A percentile compares a stretch with the other conserved stretches of the same genome.
Evolutionary conservation across 2,113 vertebrate species (phyloP).

Genomic region (Sylvietta virens): DNA sequence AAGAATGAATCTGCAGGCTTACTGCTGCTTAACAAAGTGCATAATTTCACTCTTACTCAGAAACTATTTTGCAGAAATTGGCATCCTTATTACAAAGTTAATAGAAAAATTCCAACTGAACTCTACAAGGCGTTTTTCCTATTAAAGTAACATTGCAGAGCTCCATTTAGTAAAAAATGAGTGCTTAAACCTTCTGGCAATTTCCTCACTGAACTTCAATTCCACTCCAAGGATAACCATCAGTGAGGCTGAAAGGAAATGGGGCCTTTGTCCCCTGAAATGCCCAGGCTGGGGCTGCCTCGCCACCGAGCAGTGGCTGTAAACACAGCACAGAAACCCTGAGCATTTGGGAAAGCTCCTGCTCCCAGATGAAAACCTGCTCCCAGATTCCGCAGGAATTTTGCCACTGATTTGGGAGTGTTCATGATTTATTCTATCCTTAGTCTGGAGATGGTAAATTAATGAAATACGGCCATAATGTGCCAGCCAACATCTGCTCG

Average conservation of each 20-base stretch:
- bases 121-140: conserved; percentile 32
- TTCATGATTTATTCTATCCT: neutral
- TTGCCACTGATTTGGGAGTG: neutral
- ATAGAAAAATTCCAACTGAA: conserved; percentile 63
- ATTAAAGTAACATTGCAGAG: conserved; percentile 38
- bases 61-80: conserved; percentile 57
- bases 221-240: conserved; percentile 15
- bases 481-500: neutral
- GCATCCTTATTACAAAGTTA: conserved; percentile 56
- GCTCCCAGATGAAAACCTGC: neutral
- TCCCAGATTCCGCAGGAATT: neutral
- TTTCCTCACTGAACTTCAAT: conserved; percentile 51
- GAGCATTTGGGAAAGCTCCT: neutral
- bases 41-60: neutral
- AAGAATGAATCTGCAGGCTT: neutral
- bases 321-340: neutral
- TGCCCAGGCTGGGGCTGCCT: too few species aligned
- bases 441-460: neutral
- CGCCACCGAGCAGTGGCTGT: neutral
- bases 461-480: neutral
- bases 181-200: conserved; percentile 31
- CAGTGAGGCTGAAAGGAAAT: neutral
- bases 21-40: neutral
- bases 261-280: neutral
- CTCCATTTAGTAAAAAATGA: conserved; percentile 59